Evolutionary conservation across 2,888 invertebrate species (phyloP).

Genomic region (Julus scanicus): DNA sequence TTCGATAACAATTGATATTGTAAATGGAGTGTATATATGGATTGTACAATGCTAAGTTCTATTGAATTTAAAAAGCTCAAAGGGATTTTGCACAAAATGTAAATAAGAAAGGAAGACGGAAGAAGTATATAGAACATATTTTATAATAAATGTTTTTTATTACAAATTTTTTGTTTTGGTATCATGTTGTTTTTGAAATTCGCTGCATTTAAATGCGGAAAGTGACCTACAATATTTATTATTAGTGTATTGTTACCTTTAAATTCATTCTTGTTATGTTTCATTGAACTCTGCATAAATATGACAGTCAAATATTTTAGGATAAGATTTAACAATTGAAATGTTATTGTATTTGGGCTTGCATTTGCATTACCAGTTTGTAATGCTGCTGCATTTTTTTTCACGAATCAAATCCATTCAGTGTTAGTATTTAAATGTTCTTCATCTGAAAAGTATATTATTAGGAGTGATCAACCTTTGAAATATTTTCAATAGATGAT

Average conservation of each 20-base stretch:
- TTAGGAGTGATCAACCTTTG: too few relatives aligned
- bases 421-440: too few relatives aligned
- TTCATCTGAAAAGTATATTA: too few relatives aligned
- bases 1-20: not conserved
- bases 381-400: not conserved
- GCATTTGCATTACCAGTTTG: not conserved
- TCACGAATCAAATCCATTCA: too few relatives aligned
- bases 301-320: not conserved
- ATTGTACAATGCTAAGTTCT: not conserved
- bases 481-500: too few relatives aligned
- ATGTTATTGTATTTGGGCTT: not conserved
- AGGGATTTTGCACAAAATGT: not conserved
- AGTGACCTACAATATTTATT: constrained; percentile 16
- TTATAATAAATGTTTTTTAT: constrained; percentile 30
- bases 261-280: not conserved
- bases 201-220: not conserved
- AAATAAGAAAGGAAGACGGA: not conserved
- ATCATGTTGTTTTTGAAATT: not conserved
- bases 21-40: not conserved
- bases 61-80: not conserved
- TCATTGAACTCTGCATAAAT: not conserved
- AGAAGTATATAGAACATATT: constrained; percentile 41
- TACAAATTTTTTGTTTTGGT: not conserved
- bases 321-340: not conserved
- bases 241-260: constrained; percentile 30